These are phyloP conservation scores for Rugalucina vietnamica DNA, from an alignment of 2,888 invertebrate genomes.

Conservation along the genomic window DNA sequence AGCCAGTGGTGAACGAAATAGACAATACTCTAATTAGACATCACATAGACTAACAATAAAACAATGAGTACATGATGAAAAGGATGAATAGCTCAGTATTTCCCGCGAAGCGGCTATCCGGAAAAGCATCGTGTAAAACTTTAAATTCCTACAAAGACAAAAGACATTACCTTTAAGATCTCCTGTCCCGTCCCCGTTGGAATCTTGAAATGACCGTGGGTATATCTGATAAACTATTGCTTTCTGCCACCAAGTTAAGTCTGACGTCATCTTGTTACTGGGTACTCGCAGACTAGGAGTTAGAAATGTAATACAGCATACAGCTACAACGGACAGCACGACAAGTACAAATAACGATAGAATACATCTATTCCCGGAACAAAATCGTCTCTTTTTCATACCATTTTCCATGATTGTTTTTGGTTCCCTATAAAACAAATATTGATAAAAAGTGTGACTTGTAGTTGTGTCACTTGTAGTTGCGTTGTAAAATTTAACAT, in stretches of 20 bases:
- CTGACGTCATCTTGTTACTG: too few species aligned
- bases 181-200: slow-evolving; percentile 91
- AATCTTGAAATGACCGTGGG: slow-evolving; percentile 90
- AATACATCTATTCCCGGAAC: not conserved
- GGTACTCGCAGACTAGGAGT: not conserved
- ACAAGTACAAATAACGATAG: not conserved
- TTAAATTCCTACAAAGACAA: too few species aligned
- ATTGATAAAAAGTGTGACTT: too few species aligned
- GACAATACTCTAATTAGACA: too few species aligned
- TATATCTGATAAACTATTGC: slow-evolving; percentile 91
- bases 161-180: slow-evolving; percentile 87
- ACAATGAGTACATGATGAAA: too few species aligned
- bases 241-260: slow-evolving; percentile 94
- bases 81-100: too few species aligned
- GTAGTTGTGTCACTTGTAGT: too few species aligned
- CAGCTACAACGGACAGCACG: not conserved
- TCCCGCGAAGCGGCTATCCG: too few species aligned
- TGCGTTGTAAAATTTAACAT: too few species aligned
- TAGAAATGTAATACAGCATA: not conserved
- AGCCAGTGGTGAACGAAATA: too few species aligned
- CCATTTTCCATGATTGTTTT: not conserved
- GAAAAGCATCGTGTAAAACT: too few species aligned
- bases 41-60: too few species aligned
- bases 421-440: not conserved
- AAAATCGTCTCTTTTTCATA: not conserved